A percentile compares a stretch with the other conserved stretches of the same genome.
phyloP scores from a whole-genome alignment of 2,888 invertebrate genomes.

The Hoplodrina blanda region DNA sequence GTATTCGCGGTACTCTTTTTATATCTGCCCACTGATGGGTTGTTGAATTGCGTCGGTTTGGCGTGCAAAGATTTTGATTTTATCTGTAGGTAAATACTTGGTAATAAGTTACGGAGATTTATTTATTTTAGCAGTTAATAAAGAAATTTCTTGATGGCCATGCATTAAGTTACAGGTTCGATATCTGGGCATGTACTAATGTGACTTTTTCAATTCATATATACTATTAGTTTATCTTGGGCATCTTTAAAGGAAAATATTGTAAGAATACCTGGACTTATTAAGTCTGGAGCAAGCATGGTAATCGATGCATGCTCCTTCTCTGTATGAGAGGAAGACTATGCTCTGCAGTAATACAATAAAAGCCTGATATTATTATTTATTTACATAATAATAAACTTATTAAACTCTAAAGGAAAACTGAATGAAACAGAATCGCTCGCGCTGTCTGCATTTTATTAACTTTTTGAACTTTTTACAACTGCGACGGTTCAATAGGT shows the following conservation, averaged over 20 bases:
- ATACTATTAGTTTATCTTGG: no score
- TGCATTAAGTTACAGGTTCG: no score
- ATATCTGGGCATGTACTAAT: no score
- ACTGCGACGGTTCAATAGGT: constrained; percentile 16
- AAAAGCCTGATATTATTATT: no score
- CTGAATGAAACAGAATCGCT: constrained; percentile 14
- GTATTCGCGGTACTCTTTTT: constrained; percentile 64
- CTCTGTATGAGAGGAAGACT: no score
- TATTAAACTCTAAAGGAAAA: background rate
- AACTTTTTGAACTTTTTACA: constrained; percentile 12
- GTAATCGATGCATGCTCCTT: no score
- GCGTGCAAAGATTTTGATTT: constrained; percentile 52
- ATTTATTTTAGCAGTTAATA: constrained; percentile 40
- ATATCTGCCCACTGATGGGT: constrained; percentile 63
- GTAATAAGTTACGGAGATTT: constrained; percentile 50
- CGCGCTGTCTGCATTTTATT: background rate
- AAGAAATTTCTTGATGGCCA: constrained; percentile 3
- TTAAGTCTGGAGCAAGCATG: no score
- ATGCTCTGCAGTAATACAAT: no score
- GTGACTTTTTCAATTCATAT: no score
- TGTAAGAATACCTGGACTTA: no score
- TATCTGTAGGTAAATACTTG: constrained; percentile 56
- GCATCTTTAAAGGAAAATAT: no score
- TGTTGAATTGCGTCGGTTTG: constrained; percentile 57
- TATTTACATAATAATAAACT: no score